Percentiles rank a stretch among this genome's conserved stretches.
phyloP scores from a whole-genome alignment of 2,797 vertebrate genomes.

The Tauraco hartlaubi region DNA sequence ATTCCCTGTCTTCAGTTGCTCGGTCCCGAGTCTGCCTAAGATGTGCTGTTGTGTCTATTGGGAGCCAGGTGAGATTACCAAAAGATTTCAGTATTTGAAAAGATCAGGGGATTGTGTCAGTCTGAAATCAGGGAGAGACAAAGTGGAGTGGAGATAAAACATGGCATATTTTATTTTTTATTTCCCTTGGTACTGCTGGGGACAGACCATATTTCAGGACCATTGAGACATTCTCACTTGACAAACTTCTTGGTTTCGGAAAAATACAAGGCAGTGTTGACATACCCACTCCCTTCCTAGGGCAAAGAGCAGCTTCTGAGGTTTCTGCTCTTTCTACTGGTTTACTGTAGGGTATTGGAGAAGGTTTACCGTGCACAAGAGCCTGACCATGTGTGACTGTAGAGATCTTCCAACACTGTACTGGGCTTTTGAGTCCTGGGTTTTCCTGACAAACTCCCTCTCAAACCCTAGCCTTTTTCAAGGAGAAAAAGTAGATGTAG shows the following conservation, averaged over 20 bases:
- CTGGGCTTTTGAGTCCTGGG: background rate
- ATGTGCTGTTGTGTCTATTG: background rate
- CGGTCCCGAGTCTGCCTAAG: background rate
- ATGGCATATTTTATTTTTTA: background rate
- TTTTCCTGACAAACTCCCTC: background rate
- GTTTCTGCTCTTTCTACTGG: background rate
- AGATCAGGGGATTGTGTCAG: background rate
- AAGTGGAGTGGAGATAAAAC: background rate
- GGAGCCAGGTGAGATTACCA: background rate
- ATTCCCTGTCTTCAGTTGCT: accelerated
- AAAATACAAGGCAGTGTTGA: background rate
- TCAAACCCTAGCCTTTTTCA: background rate
- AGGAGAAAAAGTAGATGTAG: background rate
- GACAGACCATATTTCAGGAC: background rate
- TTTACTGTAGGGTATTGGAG: background rate
- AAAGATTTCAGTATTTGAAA: conserved; percentile 9
- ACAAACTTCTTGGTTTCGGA: background rate
- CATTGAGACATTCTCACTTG: background rate
- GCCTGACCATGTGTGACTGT: accelerated
- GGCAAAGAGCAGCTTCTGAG: background rate
- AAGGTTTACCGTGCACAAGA: background rate
- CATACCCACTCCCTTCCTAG: background rate
- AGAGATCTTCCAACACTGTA: accelerated
- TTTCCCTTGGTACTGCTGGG: background rate
- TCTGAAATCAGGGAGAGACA: background rate